Evolutionary conservation across 1,140 invertebrate species (phyloP), one percentile per base, ranked within the genome.

Genomic region (Ptiloglossa arizonensis): DNA sequence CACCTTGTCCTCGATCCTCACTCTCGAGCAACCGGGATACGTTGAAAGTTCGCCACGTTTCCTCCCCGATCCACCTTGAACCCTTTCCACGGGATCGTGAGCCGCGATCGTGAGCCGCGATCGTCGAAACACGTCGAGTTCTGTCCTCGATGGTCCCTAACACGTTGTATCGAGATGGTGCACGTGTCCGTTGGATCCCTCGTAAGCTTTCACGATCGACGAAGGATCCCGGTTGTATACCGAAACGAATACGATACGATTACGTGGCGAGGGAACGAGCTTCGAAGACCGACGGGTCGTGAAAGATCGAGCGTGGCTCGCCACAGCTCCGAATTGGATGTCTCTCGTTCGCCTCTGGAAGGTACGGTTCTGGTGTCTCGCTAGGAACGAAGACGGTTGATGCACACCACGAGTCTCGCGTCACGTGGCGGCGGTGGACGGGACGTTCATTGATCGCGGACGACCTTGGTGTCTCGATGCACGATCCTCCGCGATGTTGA

Each of bases 361-460:
- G n/a, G n/a, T n/a, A n/a, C 29, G 32, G 19, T 1, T 38, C 5
- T 9, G 32, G 57, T n/a, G n/a, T n/a, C n/a, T n/a, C n/a, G n/a
- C n/a, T n/a, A n/a, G n/a, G n/a, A n/a, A n/a, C n/a, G n/a, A n/a
- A n/a, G 32, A 6, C 32, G 32, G 3, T 35, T 35, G 32, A 6
- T 35, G 32, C 32, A 35, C 32, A 52, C 56, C 59, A 48, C 66
- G 56, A 63, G 69, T 60, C 59, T 71, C 76, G n/a, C n/a, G 86
- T 86, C 88, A 88, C 87, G 88, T 89, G 88, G 86, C 79, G 76
- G 88, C 89, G 88, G 86, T 76, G 76, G 72, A 78, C 81, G 79
- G 74, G 70, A 64, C 54, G 46, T 59, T 83, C 72, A 74, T 86
- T 66, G 81, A 86, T 81, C 80, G 77, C 79, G 50, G 27, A 24